Evolutionary conservation across 2,888 invertebrate genomes (phyloP).

Genomic region (Ephialtes manifestator): DNA sequence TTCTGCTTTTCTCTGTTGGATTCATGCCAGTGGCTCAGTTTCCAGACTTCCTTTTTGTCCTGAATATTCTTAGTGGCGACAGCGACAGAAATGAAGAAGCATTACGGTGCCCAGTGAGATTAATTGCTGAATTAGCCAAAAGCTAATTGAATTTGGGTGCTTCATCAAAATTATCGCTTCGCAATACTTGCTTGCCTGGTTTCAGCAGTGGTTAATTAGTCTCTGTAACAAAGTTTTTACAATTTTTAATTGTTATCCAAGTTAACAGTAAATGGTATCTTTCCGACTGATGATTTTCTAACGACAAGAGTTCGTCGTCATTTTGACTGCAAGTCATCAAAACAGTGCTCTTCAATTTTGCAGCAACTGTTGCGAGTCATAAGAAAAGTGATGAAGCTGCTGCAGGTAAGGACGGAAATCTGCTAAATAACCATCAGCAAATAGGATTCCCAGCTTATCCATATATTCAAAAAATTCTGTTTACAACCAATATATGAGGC

Average conservation of each 20-base stretch:
- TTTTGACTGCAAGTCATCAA: slow-evolving; percentile 1
- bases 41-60: background rate
- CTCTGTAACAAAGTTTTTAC: slow-evolving; percentile 4
- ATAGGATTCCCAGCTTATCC: too few relatives aligned
- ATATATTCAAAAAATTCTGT: too few relatives aligned
- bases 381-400: background rate
- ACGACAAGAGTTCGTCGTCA: background rate
- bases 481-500: too few relatives aligned
- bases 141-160: slow-evolving; percentile 12
- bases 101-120: background rate
- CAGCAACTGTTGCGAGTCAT: background rate
- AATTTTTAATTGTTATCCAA: background rate
- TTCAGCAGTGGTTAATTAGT: slow-evolving; percentile 19
- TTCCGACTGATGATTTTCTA: background rate
- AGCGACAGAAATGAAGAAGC: background rate
- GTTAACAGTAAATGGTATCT: background rate
- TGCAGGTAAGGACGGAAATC: slow-evolving; percentile 2
- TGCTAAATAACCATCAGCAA: background rate
- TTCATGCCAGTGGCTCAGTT: background rate
- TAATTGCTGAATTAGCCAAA: slow-evolving; percentile 12
- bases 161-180: background rate
- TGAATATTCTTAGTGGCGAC: background rate
- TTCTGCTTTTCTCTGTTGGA: background rate
- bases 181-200: slow-evolving; percentile 1
- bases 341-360: background rate